These are phyloP conservation scores for Eulemur albifrons DNA, from an alignment of 2,797 vertebrate genomes.

Conservation along the genomic window DNA sequence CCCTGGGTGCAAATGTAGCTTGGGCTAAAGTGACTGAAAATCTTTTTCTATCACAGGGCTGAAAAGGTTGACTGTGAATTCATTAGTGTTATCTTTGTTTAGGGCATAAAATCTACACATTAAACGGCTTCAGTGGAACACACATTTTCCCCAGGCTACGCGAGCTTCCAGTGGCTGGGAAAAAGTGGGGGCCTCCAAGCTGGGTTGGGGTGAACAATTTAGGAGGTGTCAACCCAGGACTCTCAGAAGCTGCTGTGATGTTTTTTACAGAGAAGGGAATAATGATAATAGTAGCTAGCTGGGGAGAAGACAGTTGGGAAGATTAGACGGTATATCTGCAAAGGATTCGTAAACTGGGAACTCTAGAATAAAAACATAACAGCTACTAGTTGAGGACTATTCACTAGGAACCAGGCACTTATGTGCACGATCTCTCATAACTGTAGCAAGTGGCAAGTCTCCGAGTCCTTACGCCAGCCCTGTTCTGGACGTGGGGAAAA, in stretches of 20 bases:
- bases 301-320: not conserved
- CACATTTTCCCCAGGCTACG: not conserved
- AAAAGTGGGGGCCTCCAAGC: not conserved
- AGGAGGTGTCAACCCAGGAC: not conserved
- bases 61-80: constrained; percentile 88
- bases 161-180: not conserved
- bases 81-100: constrained; percentile 86
- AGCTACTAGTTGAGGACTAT: rapidly evolving
- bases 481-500: not conserved
- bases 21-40: constrained; percentile 86
- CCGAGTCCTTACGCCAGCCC: rapidly evolving
- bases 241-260: rapidly evolving
- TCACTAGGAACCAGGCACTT: rapidly evolving
- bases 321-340: not conserved
- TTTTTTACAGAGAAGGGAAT: not conserved
- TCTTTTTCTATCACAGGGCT: constrained; percentile 84
- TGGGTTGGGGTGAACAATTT: not conserved
- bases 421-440: rapidly evolving
- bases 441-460: not conserved
- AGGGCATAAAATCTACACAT: constrained; percentile 74
- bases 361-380: rapidly evolving
- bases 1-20: constrained; percentile 82
- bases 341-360: not conserved
- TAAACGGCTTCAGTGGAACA: not conserved
- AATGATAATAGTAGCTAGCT: rapidly evolving